phyloP scores from a whole-genome alignment of 2,888 invertebrate species.

The Tetheella fluctuosa region DNA sequence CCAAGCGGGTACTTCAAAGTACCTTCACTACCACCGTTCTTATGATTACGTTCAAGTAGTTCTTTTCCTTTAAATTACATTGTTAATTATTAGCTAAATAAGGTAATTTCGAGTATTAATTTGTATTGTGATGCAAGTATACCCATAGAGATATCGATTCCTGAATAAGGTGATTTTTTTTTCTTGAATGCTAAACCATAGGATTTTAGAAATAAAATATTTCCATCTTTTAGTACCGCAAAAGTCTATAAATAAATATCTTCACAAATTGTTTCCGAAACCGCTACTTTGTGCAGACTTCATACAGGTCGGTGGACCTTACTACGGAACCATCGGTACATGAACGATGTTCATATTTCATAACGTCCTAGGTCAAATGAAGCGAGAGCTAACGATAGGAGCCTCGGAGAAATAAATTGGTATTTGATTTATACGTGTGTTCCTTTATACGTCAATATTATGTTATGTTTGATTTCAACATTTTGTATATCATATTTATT shows the following conservation, averaged over 20 bases:
- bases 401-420: constrained; percentile 36
- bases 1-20: too few relatives aligned
- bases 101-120: too few relatives aligned
- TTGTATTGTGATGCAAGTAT: too few relatives aligned
- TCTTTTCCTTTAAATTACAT: too few relatives aligned
- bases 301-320: constrained; percentile 24
- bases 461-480: not conserved
- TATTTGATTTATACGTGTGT: constrained; percentile 38
- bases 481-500: not conserved
- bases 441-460: not conserved
- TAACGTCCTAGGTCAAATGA: constrained; percentile 38
- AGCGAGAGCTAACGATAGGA: constrained; percentile 39
- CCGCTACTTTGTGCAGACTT: not conserved
- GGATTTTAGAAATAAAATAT: not conserved
- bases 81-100: too few relatives aligned
- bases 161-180: too few relatives aligned
- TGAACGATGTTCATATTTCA: constrained; percentile 45
- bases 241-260: constrained; percentile 21
- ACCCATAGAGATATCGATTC: too few relatives aligned
- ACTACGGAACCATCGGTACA: constrained; percentile 35
- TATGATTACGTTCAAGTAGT: constrained; percentile 24
- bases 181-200: too few relatives aligned
- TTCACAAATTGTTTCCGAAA: constrained; percentile 25
- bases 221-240: not conserved
- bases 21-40: too few relatives aligned